Evolutionary conservation across 2,888 invertebrate genomes (phyloP).

Genomic region (Melanargia galathea): DNA sequence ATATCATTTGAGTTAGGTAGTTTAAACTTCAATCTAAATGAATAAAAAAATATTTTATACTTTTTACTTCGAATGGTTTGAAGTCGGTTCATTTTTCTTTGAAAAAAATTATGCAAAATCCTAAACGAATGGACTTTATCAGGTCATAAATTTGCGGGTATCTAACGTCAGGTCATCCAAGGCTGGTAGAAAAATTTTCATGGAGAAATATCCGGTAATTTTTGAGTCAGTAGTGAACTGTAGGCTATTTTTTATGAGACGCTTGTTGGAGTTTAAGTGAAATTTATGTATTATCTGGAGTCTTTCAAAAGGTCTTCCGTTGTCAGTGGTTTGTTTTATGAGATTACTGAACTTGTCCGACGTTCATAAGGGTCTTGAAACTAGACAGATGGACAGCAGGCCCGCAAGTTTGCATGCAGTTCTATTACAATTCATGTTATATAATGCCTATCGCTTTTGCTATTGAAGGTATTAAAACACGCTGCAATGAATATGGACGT

Average conservation of each 20-base stretch:
- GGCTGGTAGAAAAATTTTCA: conserved; percentile 64
- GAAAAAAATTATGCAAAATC: conserved; percentile 54
- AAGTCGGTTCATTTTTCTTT: too few species aligned
- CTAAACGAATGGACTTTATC: conserved; percentile 68
- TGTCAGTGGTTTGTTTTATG: conserved; percentile 32
- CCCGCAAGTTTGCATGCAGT: too few species aligned
- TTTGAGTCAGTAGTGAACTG: conserved; percentile 41
- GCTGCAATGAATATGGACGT: too few species aligned
- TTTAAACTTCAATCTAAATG: too few species aligned
- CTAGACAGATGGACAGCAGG: too few species aligned
- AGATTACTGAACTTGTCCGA: conserved; percentile 17
- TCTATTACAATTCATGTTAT: too few species aligned
- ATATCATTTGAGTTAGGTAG: too few species aligned
- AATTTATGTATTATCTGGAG: conserved; percentile 34
- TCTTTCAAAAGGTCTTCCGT: conserved; percentile 29
- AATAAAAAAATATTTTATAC: too few species aligned
- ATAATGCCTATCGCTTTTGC: too few species aligned
- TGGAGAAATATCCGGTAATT: conserved; percentile 50
- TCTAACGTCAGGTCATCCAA: conserved; percentile 69
- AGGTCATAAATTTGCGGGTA: conserved; percentile 76
- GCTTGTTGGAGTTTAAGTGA: conserved; percentile 25
- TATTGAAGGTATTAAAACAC: too few species aligned
- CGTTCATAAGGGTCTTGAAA: too few species aligned
- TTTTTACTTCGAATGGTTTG: too few species aligned
- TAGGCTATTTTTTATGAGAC: conserved; percentile 37